A percentile compares a stretch with the other conserved stretches of the same genome.
phyloP scores from a whole-genome alignment of 1,140 invertebrate genomes.

The Tetramorium alpestre region DNA sequence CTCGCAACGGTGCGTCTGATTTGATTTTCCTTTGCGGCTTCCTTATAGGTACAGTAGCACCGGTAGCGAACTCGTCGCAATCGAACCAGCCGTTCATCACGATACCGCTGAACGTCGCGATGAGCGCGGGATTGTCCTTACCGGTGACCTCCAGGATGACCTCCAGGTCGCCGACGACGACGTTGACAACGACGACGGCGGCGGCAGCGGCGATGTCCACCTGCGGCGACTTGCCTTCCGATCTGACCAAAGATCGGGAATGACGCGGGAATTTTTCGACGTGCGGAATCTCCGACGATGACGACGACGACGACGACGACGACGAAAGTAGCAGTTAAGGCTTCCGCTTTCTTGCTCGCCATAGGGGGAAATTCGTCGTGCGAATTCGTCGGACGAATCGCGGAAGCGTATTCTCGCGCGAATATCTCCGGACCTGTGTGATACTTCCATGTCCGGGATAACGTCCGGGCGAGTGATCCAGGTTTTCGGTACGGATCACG shows the following conservation, averaged over 20 bases:
- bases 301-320: background rate
- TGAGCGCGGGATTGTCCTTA: slow-evolving; percentile 81
- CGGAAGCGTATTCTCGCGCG: slow-evolving; percentile 20
- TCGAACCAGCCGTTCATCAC: slow-evolving; percentile 83
- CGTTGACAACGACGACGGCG: slow-evolving; percentile 61
- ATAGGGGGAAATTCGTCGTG: background rate
- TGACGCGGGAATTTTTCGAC: slow-evolving; percentile 59
- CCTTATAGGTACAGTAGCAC: slow-evolving; percentile 74
- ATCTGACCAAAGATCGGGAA: slow-evolving; percentile 83
- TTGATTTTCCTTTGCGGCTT: slow-evolving; percentile 27
- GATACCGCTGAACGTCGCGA: slow-evolving; percentile 83
- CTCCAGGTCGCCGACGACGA: slow-evolving; percentile 69
- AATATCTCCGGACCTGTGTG: background rate
- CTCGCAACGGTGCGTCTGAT: background rate
- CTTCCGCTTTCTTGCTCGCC: slow-evolving; percentile 11
- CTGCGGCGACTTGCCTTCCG: slow-evolving; percentile 81
- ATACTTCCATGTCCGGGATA: slow-evolving; percentile 5
- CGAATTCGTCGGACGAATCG: background rate
- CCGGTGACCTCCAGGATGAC: slow-evolving; percentile 80
- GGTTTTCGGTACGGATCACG: background rate
- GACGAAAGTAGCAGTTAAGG: background rate
- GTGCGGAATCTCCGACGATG: background rate
- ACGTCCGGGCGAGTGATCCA: background rate
- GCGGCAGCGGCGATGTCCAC: slow-evolving; percentile 48
- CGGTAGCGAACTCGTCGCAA: slow-evolving; percentile 78